Conservation (phyloP, 2,888 invertebrate species). For the Leptothorax acervorum region DNA sequence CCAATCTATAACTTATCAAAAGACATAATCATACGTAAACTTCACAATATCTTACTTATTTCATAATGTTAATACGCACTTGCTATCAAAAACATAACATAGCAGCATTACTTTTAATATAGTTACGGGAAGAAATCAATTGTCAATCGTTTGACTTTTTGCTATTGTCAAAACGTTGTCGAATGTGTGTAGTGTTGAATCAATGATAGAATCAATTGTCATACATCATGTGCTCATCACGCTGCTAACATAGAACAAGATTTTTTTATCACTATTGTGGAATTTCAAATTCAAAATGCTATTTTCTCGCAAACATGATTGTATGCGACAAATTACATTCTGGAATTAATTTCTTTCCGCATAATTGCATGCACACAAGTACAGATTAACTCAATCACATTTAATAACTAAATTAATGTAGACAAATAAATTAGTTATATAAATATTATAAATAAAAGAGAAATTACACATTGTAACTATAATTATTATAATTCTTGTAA, state of each 20-base stretch:
- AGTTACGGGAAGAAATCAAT: constrained; percentile 9
- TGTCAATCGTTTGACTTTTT: neutral
- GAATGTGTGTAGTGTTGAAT: neutral
- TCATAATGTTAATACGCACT: constrained; percentile 3
- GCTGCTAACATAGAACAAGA: neutral
- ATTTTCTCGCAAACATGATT: neutral
- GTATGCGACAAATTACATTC: neutral
- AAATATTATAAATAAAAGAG: neutral
- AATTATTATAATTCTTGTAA: neutral
- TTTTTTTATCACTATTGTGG: neutral
- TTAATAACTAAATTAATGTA: constrained; percentile 12
- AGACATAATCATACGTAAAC: neutral
- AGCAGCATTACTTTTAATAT: neutral
- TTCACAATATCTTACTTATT: neutral
- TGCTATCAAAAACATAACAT: neutral
- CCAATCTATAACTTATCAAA: neutral
- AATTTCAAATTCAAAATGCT: neutral
- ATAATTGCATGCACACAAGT: neutral
- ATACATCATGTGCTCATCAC: neutral
- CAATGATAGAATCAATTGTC: neutral
- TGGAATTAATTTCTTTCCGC: constrained; percentile 4
- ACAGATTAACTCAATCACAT: neutral
- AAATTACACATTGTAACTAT: neutral
- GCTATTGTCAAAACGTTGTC: neutral
- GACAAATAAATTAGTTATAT: neutral